Evolutionary conservation across 2,888 invertebrate species (phyloP).

Genomic region (Anagyrus pseudococci): DNA sequence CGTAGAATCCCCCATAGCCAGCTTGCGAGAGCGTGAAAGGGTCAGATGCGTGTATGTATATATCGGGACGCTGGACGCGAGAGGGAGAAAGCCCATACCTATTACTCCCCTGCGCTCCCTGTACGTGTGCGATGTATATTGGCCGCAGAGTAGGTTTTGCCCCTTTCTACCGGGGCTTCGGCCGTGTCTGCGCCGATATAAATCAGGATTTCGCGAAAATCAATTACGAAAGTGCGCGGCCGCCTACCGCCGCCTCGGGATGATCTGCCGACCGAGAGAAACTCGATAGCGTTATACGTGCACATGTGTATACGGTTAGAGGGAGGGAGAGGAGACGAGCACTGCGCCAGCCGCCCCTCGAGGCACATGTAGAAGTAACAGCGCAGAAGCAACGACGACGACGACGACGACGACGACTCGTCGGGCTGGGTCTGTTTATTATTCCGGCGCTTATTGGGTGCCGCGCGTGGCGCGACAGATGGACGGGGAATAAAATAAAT

Average conservation of each 20-base stretch:
- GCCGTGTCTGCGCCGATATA: constrained; percentile 35
- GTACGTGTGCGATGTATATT: constrained; percentile 5
- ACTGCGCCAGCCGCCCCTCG: neutral
- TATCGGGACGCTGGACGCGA: neutral
- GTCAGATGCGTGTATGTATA: too few relatives aligned
- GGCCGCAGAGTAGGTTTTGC: constrained; percentile 13
- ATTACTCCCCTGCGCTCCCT: too few relatives aligned
- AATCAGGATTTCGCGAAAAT: constrained; percentile 39
- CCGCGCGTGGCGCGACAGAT: constrained; percentile 29
- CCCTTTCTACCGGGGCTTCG: neutral
- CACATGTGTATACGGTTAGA: neutral
- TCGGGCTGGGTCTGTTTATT: constrained; percentile 30
- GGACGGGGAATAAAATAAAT: constrained; percentile 36
- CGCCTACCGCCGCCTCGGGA: neutral
- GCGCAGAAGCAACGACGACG: too few relatives aligned
- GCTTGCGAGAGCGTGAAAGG: too few relatives aligned
- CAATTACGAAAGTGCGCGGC: constrained; percentile 33
- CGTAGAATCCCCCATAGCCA: too few relatives aligned
- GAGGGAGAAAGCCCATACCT: neutral
- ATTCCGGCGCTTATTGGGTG: constrained; percentile 11
- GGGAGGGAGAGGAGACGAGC: neutral
- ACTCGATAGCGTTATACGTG: constrained; percentile 9
- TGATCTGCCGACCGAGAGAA: too few relatives aligned
- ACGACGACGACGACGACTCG: too few relatives aligned
- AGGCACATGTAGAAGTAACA: too few relatives aligned